Base-by-base conservation (phyloP, 2,113 vertebrate species). In the Mus spicilegus region DNA sequence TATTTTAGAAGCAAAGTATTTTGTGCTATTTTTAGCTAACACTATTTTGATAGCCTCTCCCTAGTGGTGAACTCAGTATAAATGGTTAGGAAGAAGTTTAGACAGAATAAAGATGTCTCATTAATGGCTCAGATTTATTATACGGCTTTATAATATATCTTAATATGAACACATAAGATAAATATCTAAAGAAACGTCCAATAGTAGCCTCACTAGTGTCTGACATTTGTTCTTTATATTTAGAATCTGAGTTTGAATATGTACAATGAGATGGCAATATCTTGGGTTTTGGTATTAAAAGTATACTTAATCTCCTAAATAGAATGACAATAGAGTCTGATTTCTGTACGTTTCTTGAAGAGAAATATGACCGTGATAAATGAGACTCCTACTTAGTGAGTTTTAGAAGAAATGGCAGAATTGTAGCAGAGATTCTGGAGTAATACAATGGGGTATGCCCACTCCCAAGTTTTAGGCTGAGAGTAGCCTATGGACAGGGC, bases 391-490 rank as follows among this genome's bases (percentile, higher is more conserved):
- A 36, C 77, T 91, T 56, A 56, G 84, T 87, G 16, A 12, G 51
- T 13, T 30, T 70, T 70, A 22, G 2, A 17, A 11, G 20, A 88
- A 90, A 1, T 69, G 28, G 2, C 54, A 46, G 0, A 78, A 75
- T 6, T 6, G 11, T 49, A 63, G 33, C 4, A 26, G 30, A 17
- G 58, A 65, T 12, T 67, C 11, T 17, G 13, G 5, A 36, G 36
- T 33, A 30, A 9, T 13, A 19, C 0, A 54, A 22, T 13, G 24
- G 51, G 28, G 2, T 3, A 14, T 13, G n/a, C 6, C 0, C 8
- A 9, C 1, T 20, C 16, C 73, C 36, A 36, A 6, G 5, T 11
- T 14, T 11, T 14, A 69, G 65, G 28, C 65, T 30, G 12, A 28
- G 30, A 69, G 12, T 33, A 33, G 26, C 30, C 65, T 65, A 19